Conservation (phyloP, 1,140 invertebrate species). For the Apis cerana region DNA sequence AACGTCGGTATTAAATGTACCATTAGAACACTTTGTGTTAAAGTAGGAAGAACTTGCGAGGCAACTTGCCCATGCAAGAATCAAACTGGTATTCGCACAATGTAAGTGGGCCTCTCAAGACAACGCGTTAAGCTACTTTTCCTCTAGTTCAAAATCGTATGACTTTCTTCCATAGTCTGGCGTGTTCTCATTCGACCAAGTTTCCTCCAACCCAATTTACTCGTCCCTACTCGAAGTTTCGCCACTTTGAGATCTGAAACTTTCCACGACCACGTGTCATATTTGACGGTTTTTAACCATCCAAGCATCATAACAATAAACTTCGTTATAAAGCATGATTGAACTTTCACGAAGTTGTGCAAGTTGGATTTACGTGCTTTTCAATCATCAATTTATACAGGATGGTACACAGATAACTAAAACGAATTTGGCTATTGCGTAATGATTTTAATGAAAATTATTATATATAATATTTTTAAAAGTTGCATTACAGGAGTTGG, state of each 20-base stretch:
- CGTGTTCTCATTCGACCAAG: background rate
- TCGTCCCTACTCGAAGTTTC: background rate
- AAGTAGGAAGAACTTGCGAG: background rate
- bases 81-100: background rate
- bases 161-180: background rate
- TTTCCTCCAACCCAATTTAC: slow-evolving; percentile 1
- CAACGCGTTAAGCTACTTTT: slow-evolving; percentile 17
- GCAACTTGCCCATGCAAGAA: slow-evolving; percentile 25
- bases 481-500: too few species aligned
- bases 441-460: too few species aligned
- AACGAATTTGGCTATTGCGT: too few species aligned
- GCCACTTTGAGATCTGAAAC: background rate
- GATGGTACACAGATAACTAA: too few species aligned
- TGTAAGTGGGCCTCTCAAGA: background rate
- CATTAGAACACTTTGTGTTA: slow-evolving; percentile 25
- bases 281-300: background rate
- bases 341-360: background rate
- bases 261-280: background rate
- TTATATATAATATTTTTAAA: too few species aligned
- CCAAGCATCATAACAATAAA: background rate
- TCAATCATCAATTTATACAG: too few species aligned
- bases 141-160: background rate
- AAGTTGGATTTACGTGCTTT: background rate
- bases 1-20: background rate
- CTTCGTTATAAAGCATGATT: background rate